Evolutionary conservation across 2,113 vertebrate genomes (phyloP), one percentile per base, ranked within the genome.

Genomic region (Origma solitaria): DNA sequence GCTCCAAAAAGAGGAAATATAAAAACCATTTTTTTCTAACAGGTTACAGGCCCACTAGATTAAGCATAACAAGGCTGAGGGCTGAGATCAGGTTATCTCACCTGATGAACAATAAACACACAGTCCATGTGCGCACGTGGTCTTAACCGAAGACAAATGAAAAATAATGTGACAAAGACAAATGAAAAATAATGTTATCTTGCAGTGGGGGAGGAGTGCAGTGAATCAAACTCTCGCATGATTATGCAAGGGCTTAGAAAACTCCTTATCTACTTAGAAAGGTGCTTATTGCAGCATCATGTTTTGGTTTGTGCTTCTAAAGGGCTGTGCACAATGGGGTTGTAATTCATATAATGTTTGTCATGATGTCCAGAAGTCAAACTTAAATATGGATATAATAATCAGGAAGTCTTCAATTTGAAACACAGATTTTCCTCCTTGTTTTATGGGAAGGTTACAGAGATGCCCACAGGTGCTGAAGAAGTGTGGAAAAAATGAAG

Each of bases 241-340:
- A 22, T 45, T 53, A 28, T 58, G 42, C 20, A 57, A 78, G 20
- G 42, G 8, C 51, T 89, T 79, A 50, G 35, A 56, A 72, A 25
- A 13, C 0, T 1, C 9, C 7, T 15, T 4, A 0, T 33, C n/a
- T 65, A 13, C 10, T 10, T 6, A 15, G 10, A 45, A 53, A 57
- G 15, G 12, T 31, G 20, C 33, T 76, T 79, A 35, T 28, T 56
- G n/a, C 15, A 66, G 7, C 73, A 84, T 50, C 15, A 2, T 7
- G 10, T 51, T 82, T 66, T 70, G 37, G 58, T 87, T 50, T 68
- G 17, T 56, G 19, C 17, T 56, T 83, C n/a, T 75, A 24, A 38
- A 82, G 11, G 18, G 12, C 22, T 49, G 13, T 24, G 24, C 10
- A 11, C 31, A 37, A 8, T 45, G 49, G 24, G 2, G 3, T 47